Evolutionary conservation across 2,113 vertebrate species (phyloP).

Genomic region (Plecotus auritus): DNA sequence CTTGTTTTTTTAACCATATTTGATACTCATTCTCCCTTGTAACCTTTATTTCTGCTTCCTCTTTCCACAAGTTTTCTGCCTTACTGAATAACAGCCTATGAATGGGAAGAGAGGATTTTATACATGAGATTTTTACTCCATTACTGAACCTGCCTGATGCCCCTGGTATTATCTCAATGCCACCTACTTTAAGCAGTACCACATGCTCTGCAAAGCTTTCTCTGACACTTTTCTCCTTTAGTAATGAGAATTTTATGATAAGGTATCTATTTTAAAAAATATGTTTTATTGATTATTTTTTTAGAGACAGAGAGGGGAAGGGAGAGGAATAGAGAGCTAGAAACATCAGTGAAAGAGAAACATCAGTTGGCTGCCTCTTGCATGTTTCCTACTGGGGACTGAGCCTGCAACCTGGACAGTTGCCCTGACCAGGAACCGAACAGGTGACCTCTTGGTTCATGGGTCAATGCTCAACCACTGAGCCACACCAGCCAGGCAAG

Average conservation of each 20-base stretch:
- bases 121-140: neutral
- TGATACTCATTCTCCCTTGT: neutral
- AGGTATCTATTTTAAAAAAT: neutral
- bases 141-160: neutral
- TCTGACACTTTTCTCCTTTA: neutral
- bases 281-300: too few species aligned
- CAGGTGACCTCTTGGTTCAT: too few species aligned
- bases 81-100: neutral
- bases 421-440: too few species aligned
- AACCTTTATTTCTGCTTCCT: neutral
- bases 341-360: too few species aligned
- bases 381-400: too few species aligned
- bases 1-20: neutral
- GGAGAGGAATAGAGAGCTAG: too few species aligned
- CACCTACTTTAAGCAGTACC: neutral
- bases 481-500: neutral
- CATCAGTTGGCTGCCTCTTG: too few species aligned
- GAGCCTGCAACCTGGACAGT: too few species aligned
- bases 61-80: neutral
- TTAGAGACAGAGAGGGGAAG: too few species aligned
- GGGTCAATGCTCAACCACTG: too few species aligned
- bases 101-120: neutral
- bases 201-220: neutral
- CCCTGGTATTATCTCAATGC: neutral
- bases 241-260: neutral